Base-by-base conservation (phyloP, 2,797 vertebrate species). In the Pempheris klunzingeri region DNA sequence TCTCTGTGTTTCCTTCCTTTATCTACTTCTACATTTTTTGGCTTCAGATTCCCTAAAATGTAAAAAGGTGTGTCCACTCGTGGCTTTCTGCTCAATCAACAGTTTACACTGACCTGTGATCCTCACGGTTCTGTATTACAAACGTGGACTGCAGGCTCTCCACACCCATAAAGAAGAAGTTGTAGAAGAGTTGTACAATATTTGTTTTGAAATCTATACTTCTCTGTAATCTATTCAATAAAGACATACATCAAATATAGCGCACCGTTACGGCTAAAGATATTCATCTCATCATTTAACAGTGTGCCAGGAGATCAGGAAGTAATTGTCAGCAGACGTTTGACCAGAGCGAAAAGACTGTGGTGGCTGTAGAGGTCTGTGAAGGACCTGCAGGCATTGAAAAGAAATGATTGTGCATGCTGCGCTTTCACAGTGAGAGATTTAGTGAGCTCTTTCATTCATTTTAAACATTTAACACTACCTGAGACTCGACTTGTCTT, bases 301-400 rank as follows among this genome's bases (percentile, higher is more conserved):
- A 3, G 4, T 32, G 0, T 39, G 1, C 43, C 78, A 82, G 44
- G 55, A 89, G 55, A 92, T 7, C 1, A 91, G 36, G 12, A 93
- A 28, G 43, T 77, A 82, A 2, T 92, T 93, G 20, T 70, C 55
- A 0, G 11, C 4, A 0, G 1, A 2, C 4, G 9, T 12, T 68
- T 55, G 2, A 61, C 74, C 12, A 92, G 77, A 46, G 90, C 94
- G 44, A 94, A 93, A 30, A 93, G 79, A 30, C 14, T 44, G 2
- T 92, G 62, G 2, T 74, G 67, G 20, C 85, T 74, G 0, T 0
- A 7, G n/a, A 93, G 87, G 38, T 87, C 76, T 0, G 87, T 92
- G 71, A 88, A 88, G 63, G 86, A 87, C 58, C 87, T 54, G 46
- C 61, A 57, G 52, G 15, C 3, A 32, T 4, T 7, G 20, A 12